These are phyloP conservation scores for Conus canariensis DNA, from an alignment of 2,888 invertebrate species.

Conservation along the genomic window DNA sequence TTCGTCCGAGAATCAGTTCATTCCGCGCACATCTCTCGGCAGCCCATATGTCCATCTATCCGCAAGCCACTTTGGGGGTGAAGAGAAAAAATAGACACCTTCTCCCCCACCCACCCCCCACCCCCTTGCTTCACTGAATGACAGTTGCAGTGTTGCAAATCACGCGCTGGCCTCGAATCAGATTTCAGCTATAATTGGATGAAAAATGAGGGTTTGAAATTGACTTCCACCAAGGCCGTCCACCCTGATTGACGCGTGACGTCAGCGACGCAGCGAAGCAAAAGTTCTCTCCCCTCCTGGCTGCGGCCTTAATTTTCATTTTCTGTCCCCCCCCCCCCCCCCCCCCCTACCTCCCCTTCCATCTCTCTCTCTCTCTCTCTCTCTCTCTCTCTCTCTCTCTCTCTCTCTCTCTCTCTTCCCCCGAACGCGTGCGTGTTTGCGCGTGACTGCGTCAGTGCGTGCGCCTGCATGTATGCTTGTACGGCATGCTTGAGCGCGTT, in stretches of 20 bases:
- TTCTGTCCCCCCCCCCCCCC: conserved; percentile 3
- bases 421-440: conserved; percentile 35
- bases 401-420: not conserved
- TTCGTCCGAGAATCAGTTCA: no score
- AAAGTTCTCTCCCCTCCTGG: conserved; percentile 15
- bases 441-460: conserved; percentile 42
- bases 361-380: conserved; percentile 14
- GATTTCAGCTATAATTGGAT: conserved; percentile 42
- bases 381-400: not conserved
- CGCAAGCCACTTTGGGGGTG: not conserved
- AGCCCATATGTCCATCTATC: not conserved
- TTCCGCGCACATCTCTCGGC: no score
- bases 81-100: not conserved
- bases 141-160: conserved; percentile 37
- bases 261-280: conserved; percentile 37
- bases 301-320: conserved; percentile 39
- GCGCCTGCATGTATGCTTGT: conserved; percentile 44
- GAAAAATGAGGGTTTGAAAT: conserved; percentile 40
- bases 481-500: conserved; percentile 33
- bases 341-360: not conserved
- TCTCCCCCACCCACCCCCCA: not conserved
- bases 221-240: conserved; percentile 29
- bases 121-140: not conserved
- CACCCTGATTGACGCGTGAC: conserved; percentile 42
- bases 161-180: conserved; percentile 24